Percentiles rank a stretch among this genome's conserved stretches.
phyloP scores from a whole-genome alignment of 2,797 vertebrate species.

The Cyclura pinguis region DNA sequence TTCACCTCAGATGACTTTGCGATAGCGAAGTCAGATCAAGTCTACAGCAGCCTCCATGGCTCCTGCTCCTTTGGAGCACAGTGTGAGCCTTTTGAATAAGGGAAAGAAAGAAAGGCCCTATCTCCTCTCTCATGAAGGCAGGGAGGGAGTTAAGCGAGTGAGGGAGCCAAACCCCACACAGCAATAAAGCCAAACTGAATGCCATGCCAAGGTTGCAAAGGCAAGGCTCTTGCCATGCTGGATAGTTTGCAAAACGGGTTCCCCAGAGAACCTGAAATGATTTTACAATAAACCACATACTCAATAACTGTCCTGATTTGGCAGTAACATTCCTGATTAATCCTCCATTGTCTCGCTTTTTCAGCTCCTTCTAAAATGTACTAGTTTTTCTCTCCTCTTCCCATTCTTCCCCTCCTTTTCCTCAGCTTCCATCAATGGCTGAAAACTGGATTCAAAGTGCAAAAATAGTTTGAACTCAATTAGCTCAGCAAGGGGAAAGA shows the following conservation, averaged over 20 bases:
- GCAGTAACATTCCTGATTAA: neutral
- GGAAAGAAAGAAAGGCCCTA: neutral
- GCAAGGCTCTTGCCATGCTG: neutral
- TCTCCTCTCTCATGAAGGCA: neutral
- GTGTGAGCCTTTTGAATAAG: neutral
- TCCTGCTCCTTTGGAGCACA: neutral
- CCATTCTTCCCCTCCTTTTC: no score
- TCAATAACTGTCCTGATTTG: neutral
- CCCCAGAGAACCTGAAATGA: neutral
- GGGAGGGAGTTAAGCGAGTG: neutral
- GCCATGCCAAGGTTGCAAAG: neutral
- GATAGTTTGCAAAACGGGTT: neutral
- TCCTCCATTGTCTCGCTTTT: no score
- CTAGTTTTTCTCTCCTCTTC: no score
- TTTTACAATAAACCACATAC: neutral
- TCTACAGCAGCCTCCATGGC: neutral
- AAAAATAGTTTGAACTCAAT: no score
- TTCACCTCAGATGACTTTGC: constrained; percentile 38
- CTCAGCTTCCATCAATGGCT: no score
- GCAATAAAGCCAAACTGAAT: neutral
- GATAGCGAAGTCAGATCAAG: neutral
- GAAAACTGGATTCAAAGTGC: no score
- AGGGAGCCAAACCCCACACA: no score
- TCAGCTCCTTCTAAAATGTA: no score
- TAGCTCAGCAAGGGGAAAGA: no score